Evolutionary conservation across 2,113 vertebrate genomes (phyloP).

Genomic region (Neomonachus schauinslandi): DNA sequence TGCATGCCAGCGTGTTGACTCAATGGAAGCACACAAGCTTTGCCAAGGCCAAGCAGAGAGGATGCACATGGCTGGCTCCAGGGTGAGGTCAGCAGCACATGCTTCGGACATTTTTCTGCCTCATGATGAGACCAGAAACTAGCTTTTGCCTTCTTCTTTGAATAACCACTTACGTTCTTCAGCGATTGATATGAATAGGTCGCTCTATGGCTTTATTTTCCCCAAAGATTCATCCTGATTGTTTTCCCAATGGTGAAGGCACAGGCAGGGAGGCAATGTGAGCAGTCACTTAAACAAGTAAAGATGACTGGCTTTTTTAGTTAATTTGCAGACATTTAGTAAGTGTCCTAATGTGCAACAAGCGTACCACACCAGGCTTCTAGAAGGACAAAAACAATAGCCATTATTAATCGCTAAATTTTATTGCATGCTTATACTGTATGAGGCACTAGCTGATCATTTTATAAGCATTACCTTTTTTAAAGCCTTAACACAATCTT

Average conservation of each 20-base stretch:
- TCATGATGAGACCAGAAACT: neutral
- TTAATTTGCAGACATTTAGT: neutral
- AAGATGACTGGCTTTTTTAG: neutral
- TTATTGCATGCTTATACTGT: neutral
- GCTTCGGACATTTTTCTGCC: neutral
- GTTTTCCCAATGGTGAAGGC: neutral
- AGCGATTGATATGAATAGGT: neutral
- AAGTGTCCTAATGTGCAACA: neutral
- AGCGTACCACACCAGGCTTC: neutral
- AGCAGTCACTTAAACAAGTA: neutral
- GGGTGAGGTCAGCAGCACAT: neutral
- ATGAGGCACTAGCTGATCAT: neutral
- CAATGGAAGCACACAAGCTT: neutral
- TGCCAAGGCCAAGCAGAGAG: constrained; percentile 2
- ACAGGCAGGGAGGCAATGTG: neutral
- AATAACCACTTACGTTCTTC: neutral
- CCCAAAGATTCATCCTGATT: neutral
- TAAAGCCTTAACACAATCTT: neutral
- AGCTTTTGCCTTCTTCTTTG: neutral
- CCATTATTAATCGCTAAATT: neutral
- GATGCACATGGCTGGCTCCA: neutral
- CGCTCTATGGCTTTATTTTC: neutral
- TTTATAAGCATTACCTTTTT: neutral
- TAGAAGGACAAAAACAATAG: neutral
- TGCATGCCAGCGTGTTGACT: constrained; percentile 4